Base-by-base conservation (phyloP, 2,888 invertebrate species). In the Dasypogon diadema region DNA sequence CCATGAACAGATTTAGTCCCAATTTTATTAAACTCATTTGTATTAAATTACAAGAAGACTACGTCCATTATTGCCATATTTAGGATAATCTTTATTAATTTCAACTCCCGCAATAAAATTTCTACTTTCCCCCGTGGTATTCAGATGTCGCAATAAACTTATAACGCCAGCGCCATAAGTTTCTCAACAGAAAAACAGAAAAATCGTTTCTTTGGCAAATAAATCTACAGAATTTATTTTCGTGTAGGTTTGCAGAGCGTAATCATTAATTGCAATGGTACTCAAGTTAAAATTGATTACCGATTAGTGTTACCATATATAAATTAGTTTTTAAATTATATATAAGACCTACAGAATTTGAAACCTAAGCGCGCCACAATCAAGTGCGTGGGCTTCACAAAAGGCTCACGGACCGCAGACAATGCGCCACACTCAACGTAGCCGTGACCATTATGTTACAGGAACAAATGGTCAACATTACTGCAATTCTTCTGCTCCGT, bases 291-390 rank as follows among this genome's bases (percentile, higher is more conserved):
- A 70, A 70, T 70, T 70, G 70, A 70, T 70, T 54, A 70, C 54
- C 70, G 70, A 70, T 70, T 70, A 70, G 54, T 70, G 54, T 24
- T 70, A 54, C 70, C 70, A 54, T 70, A 70, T 70, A 70, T 24
- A 70, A 70, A 70, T 70, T 34, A 70, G 30, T 70, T 70, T 22
- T 34, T 18, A 70, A 70, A 70, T 70, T 54, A 70, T 54, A 54
- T 70, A 54, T 54, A 70, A 54, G 54, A 22, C 22, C 34, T 48
- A 21, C n/a, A 42, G 30, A 54, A 54, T 70, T 70, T 24, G 12
- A 56, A 54, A 70, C 30, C 30, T 51, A 26, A 54, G 54, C 18
- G 54, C 54, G 34, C 30, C 16, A 54, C 30, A 70, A 70, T 70
- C 54, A 54, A 54, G 30, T 54, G 70, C 70, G 70, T 70, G 70